Evolutionary conservation across 2,113 vertebrate species (phyloP).

Genomic region (chimpanzee (Pan troglodytes)): DNA sequence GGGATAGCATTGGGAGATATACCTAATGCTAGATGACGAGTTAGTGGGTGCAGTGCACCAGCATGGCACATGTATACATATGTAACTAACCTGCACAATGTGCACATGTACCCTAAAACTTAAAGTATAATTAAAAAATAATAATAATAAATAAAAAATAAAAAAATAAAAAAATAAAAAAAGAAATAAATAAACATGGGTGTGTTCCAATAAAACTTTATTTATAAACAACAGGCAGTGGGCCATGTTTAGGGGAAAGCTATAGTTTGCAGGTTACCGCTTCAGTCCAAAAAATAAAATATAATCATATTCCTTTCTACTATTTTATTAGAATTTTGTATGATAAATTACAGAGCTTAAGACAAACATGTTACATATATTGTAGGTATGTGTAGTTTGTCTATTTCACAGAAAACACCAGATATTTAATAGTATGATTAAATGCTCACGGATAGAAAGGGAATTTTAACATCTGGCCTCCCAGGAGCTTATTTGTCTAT

Average conservation of each 20-base stretch:
- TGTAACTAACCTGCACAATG: no score
- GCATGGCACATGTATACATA: no score
- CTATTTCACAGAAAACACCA: background rate
- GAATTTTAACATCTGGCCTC: background rate
- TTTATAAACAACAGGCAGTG: background rate
- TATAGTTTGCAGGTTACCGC: background rate
- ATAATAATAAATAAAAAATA: no score
- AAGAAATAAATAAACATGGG: background rate
- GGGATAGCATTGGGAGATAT: no score
- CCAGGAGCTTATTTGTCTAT: background rate
- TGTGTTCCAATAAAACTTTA: background rate
- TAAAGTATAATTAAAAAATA: no score
- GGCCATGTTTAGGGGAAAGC: background rate
- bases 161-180: no score
- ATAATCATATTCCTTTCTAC: background rate
- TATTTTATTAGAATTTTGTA: background rate
- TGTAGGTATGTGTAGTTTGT: background rate
- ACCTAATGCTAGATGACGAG: no score
- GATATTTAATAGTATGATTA: no score
- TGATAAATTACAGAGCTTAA: background rate
- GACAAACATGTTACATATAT: background rate
- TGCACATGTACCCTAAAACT: no score
- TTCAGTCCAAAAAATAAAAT: background rate
- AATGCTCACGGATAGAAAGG: background rate
- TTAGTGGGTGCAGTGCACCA: no score